Evolutionary conservation across 2,797 vertebrate species (phyloP), one percentile per base, ranked within the genome.

Genomic region (Poecilia velifera): DNA sequence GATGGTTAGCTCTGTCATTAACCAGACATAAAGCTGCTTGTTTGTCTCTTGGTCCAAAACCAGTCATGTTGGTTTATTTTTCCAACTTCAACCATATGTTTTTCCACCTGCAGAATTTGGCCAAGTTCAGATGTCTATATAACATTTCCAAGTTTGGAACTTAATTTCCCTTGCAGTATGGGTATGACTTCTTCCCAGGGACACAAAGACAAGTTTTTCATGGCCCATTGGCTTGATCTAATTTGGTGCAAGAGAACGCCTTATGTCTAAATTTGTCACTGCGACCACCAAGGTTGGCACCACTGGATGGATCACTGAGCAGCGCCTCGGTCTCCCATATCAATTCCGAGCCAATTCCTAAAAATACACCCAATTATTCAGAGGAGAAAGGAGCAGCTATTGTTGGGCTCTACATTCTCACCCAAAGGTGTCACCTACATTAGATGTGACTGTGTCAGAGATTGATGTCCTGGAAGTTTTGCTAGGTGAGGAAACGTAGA

Each of bases 221-320:
- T 89, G 91, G 90, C 84, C 90, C 85, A 94, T 88, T 92, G 90
- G 84, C 85, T 88, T 92, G 87, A 94, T 94, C 90, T 94, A 93
- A 94, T 93, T 94, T 92, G 83, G 89, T 88, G 77, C 80, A 94
- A 82, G 84, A 88, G 90, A 90, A 90, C 84, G 59, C 77, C 84
- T 87, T 92, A 90, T 85, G 89, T 94, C 92, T 94, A 94, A 91
- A 94, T 94, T 89, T 94, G 93, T 93, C 92, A 93, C 84, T 74
- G 78, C 45, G 82, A 90, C 91, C 91, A 95, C 90, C 88, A 92
- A 93, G 88, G 91, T 92, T 92, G 90, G 89, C 92, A 87, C 85
- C 85, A 39, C 72, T 86, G 87, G 87, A 92, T 90, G 92, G 89
- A 93, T 94, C 90, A 90, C 90, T 93, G 89, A 93, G 89, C 91